Percentiles rank a stretch among this genome's conserved stretches.
Evolutionary conservation across 2,888 invertebrate genomes (phyloP).

Genomic region (Halocaridina rubra): DNA sequence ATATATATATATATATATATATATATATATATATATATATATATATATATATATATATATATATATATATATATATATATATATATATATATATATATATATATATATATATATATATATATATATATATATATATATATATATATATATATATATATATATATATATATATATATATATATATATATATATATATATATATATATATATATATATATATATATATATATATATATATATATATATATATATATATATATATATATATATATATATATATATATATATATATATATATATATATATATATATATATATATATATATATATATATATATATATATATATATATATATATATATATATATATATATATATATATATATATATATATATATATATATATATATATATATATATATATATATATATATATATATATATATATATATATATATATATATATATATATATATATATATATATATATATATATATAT

Average conservation of each 20-base stretch:
- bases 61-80: background rate
- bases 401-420: no score
- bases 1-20: background rate
- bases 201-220: background rate
- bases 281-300: background rate
- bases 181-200: background rate
- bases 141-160: background rate
- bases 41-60: background rate
- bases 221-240: background rate
- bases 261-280: background rate
- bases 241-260: background rate
- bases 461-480: no score
- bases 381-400: no score
- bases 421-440: no score
- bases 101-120: background rate
- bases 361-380: no score
- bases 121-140: no score
- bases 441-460: no score
- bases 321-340: background rate
- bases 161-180: background rate
- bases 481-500: no score
- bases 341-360: background rate
- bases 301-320: background rate
- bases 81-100: background rate
- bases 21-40: background rate